Base-by-base conservation (phyloP, 2,113 vertebrate genomes). In the Hydrochoerus hydrochaeris region DNA sequence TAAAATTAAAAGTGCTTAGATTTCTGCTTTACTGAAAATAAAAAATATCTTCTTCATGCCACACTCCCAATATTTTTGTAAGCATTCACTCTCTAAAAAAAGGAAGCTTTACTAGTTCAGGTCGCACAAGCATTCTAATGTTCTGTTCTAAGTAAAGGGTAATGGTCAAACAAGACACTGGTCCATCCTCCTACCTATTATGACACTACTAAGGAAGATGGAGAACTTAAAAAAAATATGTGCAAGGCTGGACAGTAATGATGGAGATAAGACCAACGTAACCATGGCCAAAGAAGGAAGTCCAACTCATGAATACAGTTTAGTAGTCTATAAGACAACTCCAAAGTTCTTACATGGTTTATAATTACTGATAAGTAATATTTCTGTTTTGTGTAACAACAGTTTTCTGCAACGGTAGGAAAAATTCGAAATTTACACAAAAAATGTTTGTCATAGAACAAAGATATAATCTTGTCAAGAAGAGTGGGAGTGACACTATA, bases 41-140 rank as follows among this genome's bases (percentile, higher is more conserved):
- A 46, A 75, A 44, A 9, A 28, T 87, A 35, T 19, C 80, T 84
- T 88, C 87, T 92, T 88, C 92, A 85, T 24, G 14, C 63, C 49
- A 90, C 26, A 54, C 26, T 73, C 85, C 63, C 54, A 86, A 38
- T 38, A 93, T 6, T 80, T 65, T 46, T n/a, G 9, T 58, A 86
- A 71, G 20, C 86, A 83, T 65, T 95, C 46, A 44, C 20, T 94
- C 58, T 93, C 52, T 78, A 94, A 91, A 80, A 5, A 73, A 92
- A 84, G 20, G 14, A 38, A 86, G n/a, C 35, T 54, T 77, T 81
- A 67, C 0, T 38, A 95, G 54, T 63, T 81, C 58, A 58, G 28
- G 28, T 87, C 58, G 93, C 30, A 95, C 35, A 81, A 90, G 19
- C 62, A 78, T 88, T 86, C 35, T 84, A 5, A 84, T 67, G 83